These are phyloP conservation scores for Heliconius himera DNA, from an alignment of 1,140 invertebrate genomes.

Conservation along the genomic window DNA sequence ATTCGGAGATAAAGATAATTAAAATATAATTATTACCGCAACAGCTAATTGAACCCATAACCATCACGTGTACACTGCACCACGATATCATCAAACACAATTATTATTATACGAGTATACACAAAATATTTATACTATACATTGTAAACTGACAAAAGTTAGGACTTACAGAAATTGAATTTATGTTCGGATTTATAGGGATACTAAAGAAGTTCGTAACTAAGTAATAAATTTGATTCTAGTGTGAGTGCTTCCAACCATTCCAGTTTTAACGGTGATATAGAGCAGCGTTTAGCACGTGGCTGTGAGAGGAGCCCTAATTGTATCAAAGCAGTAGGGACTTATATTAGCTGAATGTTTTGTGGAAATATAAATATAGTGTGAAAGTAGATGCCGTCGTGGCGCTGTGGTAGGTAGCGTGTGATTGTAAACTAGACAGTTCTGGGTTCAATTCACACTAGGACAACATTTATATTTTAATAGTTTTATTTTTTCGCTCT, in stretches of 20 bases:
- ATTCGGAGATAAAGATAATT: no score
- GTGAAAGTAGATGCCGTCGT: no score
- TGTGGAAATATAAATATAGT: background rate
- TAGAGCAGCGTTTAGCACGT: constrained; percentile 8
- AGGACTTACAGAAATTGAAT: constrained; percentile 5
- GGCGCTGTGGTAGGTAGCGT: no score
- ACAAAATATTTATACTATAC: background rate
- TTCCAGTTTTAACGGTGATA: constrained; percentile 26
- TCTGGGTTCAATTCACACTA: no score
- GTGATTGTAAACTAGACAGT: no score
- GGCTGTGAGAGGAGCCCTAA: background rate
- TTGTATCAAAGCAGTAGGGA: constrained; percentile 18
- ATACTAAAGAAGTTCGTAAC: constrained; percentile 18
- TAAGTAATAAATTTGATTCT: constrained; percentile 21
- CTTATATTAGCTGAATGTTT: constrained; percentile 13
- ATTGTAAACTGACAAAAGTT: constrained; percentile 2
- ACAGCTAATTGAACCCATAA: no score
- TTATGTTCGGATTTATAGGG: constrained; percentile 1
- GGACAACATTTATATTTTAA: no score
- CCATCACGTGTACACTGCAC: background rate
- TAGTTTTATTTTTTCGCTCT: no score
- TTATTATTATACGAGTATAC: background rate
- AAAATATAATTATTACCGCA: no score
- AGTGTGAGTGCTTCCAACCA: constrained; percentile 13
- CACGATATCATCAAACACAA: background rate